Percentiles rank a stretch among this genome's conserved stretches.
phyloP scores from a whole-genome alignment of 2,113 vertebrate species.

The Oreotrochilus melanogaster region DNA sequence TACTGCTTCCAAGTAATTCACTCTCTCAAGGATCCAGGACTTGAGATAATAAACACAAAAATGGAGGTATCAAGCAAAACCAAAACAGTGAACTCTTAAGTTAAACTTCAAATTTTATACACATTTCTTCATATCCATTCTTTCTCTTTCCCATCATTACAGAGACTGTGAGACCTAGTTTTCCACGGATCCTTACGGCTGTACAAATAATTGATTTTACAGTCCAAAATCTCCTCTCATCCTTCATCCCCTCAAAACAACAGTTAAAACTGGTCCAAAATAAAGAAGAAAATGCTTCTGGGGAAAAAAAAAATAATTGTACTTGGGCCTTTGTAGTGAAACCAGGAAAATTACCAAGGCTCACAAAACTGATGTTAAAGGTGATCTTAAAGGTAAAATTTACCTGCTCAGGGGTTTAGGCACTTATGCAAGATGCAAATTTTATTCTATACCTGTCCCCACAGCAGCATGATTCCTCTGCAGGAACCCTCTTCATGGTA shows the following conservation, averaged over 20 bases:
- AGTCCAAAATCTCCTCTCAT: slow-evolving; percentile 60
- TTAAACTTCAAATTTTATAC: slow-evolving; percentile 48
- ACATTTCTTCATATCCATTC: slow-evolving; percentile 20
- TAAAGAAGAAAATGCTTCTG: slow-evolving; percentile 40
- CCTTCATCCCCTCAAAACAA: slow-evolving; percentile 19
- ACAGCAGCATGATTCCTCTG: not conserved
- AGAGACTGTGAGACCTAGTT: slow-evolving; percentile 37
- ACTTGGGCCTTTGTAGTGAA: not conserved
- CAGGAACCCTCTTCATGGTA: not conserved
- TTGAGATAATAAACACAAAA: slow-evolving; percentile 69
- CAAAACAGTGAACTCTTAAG: slow-evolving; percentile 28
- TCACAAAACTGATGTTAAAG: not conserved
- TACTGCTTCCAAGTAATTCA: slow-evolving; percentile 12
- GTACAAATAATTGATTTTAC: slow-evolving; percentile 71
- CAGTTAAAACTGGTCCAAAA: slow-evolving; percentile 36
- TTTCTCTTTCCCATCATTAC: slow-evolving; percentile 60
- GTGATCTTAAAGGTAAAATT: no score
- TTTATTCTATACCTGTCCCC: not conserved
- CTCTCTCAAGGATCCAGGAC: slow-evolving; percentile 13
- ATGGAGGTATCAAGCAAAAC: slow-evolving; percentile 37
- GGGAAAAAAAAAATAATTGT: slow-evolving; percentile 25
- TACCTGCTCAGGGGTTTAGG: not conserved
- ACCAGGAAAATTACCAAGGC: not conserved
- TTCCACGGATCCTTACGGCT: slow-evolving; percentile 49
- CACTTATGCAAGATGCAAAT: not conserved